phyloP scores from a whole-genome alignment of 2,113 vertebrate species.

The Mugil cephalus region DNA sequence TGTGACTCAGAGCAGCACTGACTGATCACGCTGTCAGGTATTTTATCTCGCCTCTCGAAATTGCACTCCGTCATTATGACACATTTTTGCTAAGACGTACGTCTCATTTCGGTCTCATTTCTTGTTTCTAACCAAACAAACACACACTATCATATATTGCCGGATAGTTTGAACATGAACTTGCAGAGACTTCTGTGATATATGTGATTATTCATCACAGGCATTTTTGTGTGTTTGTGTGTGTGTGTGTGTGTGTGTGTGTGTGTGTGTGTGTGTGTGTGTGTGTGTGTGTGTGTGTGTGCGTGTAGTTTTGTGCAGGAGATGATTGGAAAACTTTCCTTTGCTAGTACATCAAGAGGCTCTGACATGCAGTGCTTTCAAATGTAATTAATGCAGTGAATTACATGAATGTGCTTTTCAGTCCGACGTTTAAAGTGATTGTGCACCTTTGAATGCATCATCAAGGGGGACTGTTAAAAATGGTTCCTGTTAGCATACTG shows the following conservation, averaged over 20 bases:
- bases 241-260: no score
- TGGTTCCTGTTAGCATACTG: background rate
- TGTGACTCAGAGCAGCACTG: background rate
- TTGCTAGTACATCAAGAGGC: background rate
- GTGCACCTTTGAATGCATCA: background rate
- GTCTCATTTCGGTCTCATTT: background rate
- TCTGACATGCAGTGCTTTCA: background rate
- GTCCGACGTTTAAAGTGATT: background rate
- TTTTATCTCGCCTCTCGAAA: background rate
- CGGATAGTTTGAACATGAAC: background rate
- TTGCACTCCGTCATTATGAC: background rate
- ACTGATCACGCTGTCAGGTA: background rate
- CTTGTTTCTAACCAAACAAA: background rate
- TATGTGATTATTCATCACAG: no score
- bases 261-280: no score
- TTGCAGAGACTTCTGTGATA: background rate
- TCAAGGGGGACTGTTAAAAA: no score
- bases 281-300: no score
- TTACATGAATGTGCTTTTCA: slow-evolving; percentile 4
- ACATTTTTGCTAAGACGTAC: background rate
- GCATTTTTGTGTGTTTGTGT: no score
- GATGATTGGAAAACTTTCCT: background rate
- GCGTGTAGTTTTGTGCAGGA: background rate
- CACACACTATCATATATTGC: background rate
- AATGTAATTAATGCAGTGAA: background rate